Evolutionary conservation across 1,140 invertebrate species (phyloP), one percentile per base, ranked within the genome.

Genomic region (Maconellicoccus hirsutus): DNA sequence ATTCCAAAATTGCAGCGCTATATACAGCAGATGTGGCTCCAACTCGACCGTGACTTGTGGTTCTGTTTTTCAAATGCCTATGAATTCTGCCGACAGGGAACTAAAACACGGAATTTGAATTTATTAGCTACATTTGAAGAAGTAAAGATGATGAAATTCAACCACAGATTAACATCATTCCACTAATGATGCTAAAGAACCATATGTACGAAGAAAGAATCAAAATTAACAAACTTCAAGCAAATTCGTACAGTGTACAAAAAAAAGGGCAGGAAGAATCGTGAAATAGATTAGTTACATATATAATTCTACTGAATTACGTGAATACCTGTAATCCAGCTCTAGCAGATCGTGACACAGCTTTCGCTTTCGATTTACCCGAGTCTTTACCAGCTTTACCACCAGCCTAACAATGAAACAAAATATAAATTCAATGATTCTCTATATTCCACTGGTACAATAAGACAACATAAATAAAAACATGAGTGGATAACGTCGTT

Each of bases 311-410:
- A 61, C 7, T 7, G 19, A 19, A 8, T 61, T 7, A 61, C 19
- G 6, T 19, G 19, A 66, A 4, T 86, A 97, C 95, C 89, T 98
- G 96, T 77, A 99, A 86, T 75, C 97, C 97, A 77, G 97, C 97
- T 78, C 96, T 86, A 71, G 96, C 95, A 71, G 96, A 98, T 78
- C 97, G 88, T 69, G 96, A 98, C 52, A 99, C 94, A 75, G 96
- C 96, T 85, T 98, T 98, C 69, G 94, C 93, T 84, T 52, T 98
- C 98, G 95, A 92, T 86, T 99, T 99, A 78, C 97, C 97, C 69
- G 95, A 97, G 85, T 98, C 96, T 85, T 98, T 98, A 78, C 96
- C 96, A 82, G 96, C 96, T 91, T 99, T 99, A 79, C 96, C 96
- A 79, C 95, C 96, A 87, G 95, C 94, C 96, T 92, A 76, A 74